Evolutionary conservation across 2,888 invertebrate genomes (phyloP).

Genomic region (Nomada hirtipes): DNA sequence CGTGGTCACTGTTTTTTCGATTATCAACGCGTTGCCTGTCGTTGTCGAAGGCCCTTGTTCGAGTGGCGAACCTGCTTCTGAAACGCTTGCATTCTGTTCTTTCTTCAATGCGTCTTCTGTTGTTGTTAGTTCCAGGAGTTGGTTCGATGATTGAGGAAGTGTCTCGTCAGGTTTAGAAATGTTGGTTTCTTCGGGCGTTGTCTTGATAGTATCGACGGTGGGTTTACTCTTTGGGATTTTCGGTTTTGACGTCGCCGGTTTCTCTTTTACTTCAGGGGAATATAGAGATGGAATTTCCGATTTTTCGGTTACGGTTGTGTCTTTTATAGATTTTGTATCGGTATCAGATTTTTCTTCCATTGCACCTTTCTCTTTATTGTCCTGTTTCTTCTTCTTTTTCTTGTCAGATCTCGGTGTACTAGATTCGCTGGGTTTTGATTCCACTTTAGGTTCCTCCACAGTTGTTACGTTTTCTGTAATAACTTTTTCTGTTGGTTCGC

Average conservation of each 20-base stretch:
- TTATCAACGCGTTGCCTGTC: slow-evolving; percentile 67
- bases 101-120: not conserved
- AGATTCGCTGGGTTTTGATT: slow-evolving; percentile 20
- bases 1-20: slow-evolving; percentile 68
- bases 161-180: not conserved
- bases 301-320: not conserved
- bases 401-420: slow-evolving; percentile 29
- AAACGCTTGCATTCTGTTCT: slow-evolving; percentile 4
- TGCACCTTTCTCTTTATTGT: slow-evolving; percentile 13
- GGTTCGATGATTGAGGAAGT: not conserved
- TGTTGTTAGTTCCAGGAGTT: not conserved
- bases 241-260: not conserved
- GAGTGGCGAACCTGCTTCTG: not conserved
- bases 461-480: slow-evolving; percentile 21
- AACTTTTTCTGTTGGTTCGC: slow-evolving; percentile 44
- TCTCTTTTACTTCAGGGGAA: not conserved
- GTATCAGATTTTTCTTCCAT: not conserved
- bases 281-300: not conserved
- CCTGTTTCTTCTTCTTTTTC: slow-evolving; percentile 39
- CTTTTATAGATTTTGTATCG: not conserved
- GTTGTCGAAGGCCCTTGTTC: slow-evolving; percentile 12
- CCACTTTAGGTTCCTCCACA: slow-evolving; percentile 31
- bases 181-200: not conserved
- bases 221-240: not conserved
- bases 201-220: not conserved